phyloP scores from a whole-genome alignment of 2,113 vertebrate species.

The Amazona vittata region DNA sequence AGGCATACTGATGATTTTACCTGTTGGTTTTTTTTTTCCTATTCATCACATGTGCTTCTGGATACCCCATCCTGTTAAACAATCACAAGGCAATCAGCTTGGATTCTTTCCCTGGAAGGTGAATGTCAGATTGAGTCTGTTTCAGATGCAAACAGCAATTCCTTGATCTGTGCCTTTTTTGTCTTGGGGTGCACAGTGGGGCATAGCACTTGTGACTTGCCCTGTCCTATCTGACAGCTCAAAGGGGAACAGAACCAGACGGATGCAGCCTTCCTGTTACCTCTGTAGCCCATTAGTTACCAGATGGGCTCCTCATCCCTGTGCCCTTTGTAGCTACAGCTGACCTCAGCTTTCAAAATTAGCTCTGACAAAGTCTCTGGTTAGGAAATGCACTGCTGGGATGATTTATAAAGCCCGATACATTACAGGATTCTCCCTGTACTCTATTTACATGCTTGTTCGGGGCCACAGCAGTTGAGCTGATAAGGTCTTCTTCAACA shows the following conservation, averaged over 20 bases:
- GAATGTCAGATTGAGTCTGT: background rate
- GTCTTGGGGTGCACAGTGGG: background rate
- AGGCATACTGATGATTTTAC: background rate
- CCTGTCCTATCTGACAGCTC: background rate
- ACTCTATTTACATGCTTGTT: background rate
- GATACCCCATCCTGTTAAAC: background rate
- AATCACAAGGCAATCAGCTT: background rate
- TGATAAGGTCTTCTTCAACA: background rate
- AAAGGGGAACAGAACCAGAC: rapidly evolving
- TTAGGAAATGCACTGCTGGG: background rate
- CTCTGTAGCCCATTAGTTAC: background rate
- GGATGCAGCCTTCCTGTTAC: rapidly evolving
- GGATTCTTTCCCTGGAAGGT: background rate
- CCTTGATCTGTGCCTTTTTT: background rate
- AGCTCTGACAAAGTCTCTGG: background rate
- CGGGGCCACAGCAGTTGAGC: background rate
- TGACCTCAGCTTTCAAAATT: background rate
- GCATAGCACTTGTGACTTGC: background rate
- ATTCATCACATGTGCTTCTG: rapidly evolving
- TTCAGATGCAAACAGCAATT: rapidly evolving
- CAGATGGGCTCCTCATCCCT: background rate
- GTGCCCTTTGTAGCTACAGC: background rate
- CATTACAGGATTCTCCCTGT: background rate
- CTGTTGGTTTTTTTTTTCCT: background rate
- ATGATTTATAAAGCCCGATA: background rate